These are phyloP conservation scores for Salvelinus fontinalis DNA, from an alignment of 2,113 vertebrate genomes.

Conservation along the genomic window DNA sequence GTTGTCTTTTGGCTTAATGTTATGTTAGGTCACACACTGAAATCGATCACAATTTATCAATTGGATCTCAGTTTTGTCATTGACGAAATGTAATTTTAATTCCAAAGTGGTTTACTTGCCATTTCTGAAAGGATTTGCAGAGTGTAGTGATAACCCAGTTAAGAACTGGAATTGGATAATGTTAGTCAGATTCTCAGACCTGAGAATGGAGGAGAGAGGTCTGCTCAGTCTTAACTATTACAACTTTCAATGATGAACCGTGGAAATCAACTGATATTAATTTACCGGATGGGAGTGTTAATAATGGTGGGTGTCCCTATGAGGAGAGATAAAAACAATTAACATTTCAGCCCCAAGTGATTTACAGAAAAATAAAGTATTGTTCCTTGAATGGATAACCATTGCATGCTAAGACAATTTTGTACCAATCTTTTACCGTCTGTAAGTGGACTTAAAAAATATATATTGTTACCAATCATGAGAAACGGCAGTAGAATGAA, in stretches of 20 bases:
- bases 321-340: not conserved
- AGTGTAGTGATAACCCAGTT: constrained; percentile 53
- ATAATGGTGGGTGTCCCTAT: constrained; percentile 66
- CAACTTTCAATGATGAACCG: not conserved
- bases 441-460: too few species aligned
- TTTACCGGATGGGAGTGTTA: constrained; percentile 63
- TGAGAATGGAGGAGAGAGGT: constrained; percentile 40
- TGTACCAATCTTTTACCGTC: not conserved
- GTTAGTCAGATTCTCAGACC: constrained; percentile 54
- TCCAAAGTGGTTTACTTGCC: not conserved
- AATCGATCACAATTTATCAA: not conserved
- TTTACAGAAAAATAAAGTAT: too few species aligned
- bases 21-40: too few species aligned
- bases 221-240: constrained; percentile 3
- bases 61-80: not conserved
- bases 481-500: too few species aligned
- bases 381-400: too few species aligned
- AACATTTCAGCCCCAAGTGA: not conserved
- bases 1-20: not conserved
- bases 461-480: too few species aligned
- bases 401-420: not conserved
- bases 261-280: not conserved
- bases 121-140: constrained; percentile 56
- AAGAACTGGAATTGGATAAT: constrained; percentile 59
- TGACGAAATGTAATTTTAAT: not conserved